Evolutionary conservation across 92 coral and sea anemone species (phyloP), one percentile per base, ranked within the genome.

Genomic region (Epizoanthus illoricatus): DNA sequence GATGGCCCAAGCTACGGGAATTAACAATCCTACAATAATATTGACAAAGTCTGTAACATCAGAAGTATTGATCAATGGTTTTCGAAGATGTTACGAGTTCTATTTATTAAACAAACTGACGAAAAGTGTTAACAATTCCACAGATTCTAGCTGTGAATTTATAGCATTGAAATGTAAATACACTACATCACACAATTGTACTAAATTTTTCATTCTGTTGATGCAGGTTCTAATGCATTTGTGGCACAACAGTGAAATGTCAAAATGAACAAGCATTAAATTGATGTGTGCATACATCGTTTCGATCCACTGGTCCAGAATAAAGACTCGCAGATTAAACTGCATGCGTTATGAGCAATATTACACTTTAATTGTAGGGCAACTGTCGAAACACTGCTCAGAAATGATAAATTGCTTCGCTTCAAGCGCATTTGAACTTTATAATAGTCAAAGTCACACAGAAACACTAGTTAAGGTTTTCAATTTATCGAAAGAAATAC

Each of bases 111-210:
- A 68, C 16, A 68, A 36, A 16, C 52, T 68, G 5, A 16, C 16
- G n/a, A 68, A 33, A 40, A 4, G 0, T 20, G 49, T 45, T 68
- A 18, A 40, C 52, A 33, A 15, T 39, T 28, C 36, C 2, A 28
- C 36, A 28, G 36, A 28, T 28, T 68, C 73, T 52, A 52, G 56
- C 16, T 52, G 15, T 52, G 21, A 68, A 15, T 45, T 68, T 39
- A 68, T 10, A 39, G 73, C 42, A 68, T 68, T 68, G 20, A 68
- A 68, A 68, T 68, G 73, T 68, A 68, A 68, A 68, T 39, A n/a
- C 73, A 16, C 17, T 68, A 68, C 3, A 39, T 45, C 12, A 5
- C 7, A 65, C 40, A 65, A 28, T 23, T 5, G 2, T 39, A 7
- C 12, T 39, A 36, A 19, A 64, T 2, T 52, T 9, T 52, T 9